phyloP scores from a whole-genome alignment of 2,113 vertebrate genomes.

The Macrotis lagotis region DNA sequence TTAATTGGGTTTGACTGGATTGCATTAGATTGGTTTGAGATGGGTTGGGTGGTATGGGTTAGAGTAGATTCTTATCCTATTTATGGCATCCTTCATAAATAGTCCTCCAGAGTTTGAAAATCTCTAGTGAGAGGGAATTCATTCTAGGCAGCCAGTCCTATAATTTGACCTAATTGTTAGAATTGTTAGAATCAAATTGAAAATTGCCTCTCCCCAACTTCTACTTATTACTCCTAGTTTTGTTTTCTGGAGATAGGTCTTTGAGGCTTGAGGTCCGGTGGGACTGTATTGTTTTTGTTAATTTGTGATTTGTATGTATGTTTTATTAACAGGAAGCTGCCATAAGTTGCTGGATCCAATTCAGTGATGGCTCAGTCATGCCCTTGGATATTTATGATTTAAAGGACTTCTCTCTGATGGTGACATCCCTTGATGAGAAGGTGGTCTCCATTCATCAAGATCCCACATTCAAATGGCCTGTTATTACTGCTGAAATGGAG shows the following conservation, averaged over 20 bases:
- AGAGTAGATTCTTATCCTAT: background rate
- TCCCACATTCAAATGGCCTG: slow-evolving; percentile 83
- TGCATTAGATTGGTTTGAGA: background rate
- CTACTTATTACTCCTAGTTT: background rate
- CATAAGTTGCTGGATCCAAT: slow-evolving; percentile 94
- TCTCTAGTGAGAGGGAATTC: background rate
- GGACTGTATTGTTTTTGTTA: background rate
- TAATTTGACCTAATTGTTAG: background rate
- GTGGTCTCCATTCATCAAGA: slow-evolving; percentile 89
- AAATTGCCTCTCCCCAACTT: background rate
- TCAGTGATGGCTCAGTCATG: slow-evolving; percentile 93
- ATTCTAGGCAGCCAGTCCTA: background rate
- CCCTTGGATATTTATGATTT: slow-evolving; percentile 93
- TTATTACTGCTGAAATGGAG: slow-evolving; percentile 88
- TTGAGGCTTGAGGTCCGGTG: fast-evolving
- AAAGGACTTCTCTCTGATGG: slow-evolving; percentile 87
- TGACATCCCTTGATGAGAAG: slow-evolving; percentile 90
- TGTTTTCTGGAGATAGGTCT: background rate
- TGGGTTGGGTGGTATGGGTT: background rate
- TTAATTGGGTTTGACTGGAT: background rate
- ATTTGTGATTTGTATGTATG: slow-evolving; percentile 3
- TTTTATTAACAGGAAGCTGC: slow-evolving; percentile 87
- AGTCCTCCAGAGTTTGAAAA: background rate
- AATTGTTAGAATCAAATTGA: background rate
- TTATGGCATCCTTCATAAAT: background rate